A percentile compares a stretch with the other conserved stretches of the same genome.
Conservation (phyloP, 2,888 invertebrate species). For the Empis stercorea region DNA sequence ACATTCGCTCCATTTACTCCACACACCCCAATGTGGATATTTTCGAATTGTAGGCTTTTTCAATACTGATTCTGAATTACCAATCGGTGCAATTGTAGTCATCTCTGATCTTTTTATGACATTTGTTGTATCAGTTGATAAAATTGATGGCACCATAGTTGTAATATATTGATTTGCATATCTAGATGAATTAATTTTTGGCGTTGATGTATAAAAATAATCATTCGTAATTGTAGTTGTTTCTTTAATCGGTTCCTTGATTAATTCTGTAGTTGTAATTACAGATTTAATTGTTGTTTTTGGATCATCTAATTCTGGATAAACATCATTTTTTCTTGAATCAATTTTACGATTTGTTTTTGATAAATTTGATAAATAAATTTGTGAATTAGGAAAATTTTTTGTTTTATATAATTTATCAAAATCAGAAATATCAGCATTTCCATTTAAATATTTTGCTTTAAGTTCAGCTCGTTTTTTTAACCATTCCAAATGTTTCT, state of each 20-base stretch:
- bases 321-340: slow-evolving; percentile 28
- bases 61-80: neutral
- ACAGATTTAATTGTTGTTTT: slow-evolving; percentile 11
- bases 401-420: neutral
- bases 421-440: slow-evolving; percentile 24
- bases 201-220: too few species aligned
- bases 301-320: slow-evolving; percentile 23
- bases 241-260: neutral
- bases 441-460: slow-evolving; percentile 13
- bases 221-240: too few species aligned
- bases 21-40: slow-evolving; percentile 58
- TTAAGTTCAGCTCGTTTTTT: slow-evolving; percentile 23
- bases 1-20: slow-evolving; percentile 68
- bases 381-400: neutral
- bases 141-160: neutral
- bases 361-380: neutral
- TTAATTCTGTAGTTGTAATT: slow-evolving; percentile 12
- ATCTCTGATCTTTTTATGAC: neutral
- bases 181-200: too few species aligned
- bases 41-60: slow-evolving; percentile 8
- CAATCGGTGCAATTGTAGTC: slow-evolving; percentile 4
- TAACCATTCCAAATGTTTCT: slow-evolving; percentile 36
- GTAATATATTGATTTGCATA: too few species aligned
- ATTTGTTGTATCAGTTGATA: slow-evolving; percentile 3
- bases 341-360: slow-evolving; percentile 8